These are phyloP conservation scores for Penaeus japonicus DNA, from an alignment of 1,140 invertebrate species.

Conservation along the genomic window DNA sequence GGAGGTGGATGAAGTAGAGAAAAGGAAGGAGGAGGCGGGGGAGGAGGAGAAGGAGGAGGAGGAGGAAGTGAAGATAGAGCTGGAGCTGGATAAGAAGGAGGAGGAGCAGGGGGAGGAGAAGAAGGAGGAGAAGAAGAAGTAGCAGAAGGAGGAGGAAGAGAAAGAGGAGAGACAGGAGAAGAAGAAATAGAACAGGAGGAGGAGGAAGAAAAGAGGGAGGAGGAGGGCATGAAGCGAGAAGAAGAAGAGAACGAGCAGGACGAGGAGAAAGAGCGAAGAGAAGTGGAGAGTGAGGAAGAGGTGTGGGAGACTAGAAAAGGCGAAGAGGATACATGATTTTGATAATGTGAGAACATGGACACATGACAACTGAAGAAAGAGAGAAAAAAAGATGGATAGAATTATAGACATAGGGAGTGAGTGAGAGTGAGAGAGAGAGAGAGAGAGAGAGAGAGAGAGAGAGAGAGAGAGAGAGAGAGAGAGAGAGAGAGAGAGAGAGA, in stretches of 20 bases:
- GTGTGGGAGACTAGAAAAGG: too few relatives aligned
- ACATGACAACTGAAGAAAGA: too few relatives aligned
- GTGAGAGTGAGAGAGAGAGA: too few relatives aligned
- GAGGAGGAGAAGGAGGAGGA: not conserved
- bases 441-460: too few relatives aligned
- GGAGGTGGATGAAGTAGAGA: not conserved
- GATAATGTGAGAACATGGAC: too few relatives aligned
- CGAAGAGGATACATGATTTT: too few relatives aligned
- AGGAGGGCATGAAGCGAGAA: not conserved
- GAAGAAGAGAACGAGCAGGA: not conserved
- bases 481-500: too few relatives aligned
- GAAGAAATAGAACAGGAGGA: not conserved
- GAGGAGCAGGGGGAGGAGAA: not conserved
- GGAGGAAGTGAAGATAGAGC: not conserved
- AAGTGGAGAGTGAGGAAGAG: not conserved
- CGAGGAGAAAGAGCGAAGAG: not conserved
- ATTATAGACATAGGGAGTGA: too few relatives aligned
- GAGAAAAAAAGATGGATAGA: too few relatives aligned
- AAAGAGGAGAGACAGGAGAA: not conserved
- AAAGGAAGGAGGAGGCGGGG: not conserved
- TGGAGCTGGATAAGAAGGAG: not conserved
- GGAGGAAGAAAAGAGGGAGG: not conserved
- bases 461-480: too few relatives aligned
- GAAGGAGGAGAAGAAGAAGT: not conserved
- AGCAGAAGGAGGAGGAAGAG: not conserved